Conservation (phyloP, 2,888 invertebrate genomes). For the Malthinus flaveolus region DNA sequence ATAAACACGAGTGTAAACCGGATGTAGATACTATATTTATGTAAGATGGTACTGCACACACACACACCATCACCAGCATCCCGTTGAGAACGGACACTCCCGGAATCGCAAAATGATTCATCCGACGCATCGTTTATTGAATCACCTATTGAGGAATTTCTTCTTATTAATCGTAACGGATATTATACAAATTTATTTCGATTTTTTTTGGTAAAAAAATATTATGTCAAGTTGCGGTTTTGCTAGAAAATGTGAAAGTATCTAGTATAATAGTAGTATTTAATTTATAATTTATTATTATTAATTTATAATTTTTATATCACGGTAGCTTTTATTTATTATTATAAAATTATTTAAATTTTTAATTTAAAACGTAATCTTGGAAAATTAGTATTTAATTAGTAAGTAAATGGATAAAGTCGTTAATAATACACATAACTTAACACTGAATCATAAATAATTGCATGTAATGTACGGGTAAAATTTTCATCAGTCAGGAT, state of each 20-base stretch:
- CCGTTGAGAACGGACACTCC: constrained; percentile 22
- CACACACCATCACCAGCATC: constrained; percentile 20
- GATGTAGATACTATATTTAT: too few relatives aligned
- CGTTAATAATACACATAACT: neutral
- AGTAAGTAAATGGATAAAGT: too few relatives aligned
- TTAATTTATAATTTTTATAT: too few relatives aligned
- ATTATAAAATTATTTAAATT: too few relatives aligned
- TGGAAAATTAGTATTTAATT: too few relatives aligned
- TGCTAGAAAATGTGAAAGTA: too few relatives aligned
- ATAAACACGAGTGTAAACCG: neutral
- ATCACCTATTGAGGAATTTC: constrained; percentile 22
- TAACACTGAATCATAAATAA: neutral
- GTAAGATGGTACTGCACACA: constrained; percentile 5
- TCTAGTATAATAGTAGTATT: too few relatives aligned
- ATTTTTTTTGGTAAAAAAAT: too few relatives aligned
- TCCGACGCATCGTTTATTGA: constrained; percentile 11
- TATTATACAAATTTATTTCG: constrained; percentile 6
- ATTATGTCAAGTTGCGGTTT: too few relatives aligned
- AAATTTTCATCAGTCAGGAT: neutral
- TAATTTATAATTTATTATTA: too few relatives aligned
- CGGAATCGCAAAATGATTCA: constrained; percentile 27
- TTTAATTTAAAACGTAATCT: too few relatives aligned
- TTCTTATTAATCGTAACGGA: constrained; percentile 11
- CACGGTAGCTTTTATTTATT: too few relatives aligned
- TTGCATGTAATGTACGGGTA: neutral